These are phyloP conservation scores for Ypsolopha scabrella DNA, from an alignment of 2,888 invertebrate species.

Conservation along the genomic window DNA sequence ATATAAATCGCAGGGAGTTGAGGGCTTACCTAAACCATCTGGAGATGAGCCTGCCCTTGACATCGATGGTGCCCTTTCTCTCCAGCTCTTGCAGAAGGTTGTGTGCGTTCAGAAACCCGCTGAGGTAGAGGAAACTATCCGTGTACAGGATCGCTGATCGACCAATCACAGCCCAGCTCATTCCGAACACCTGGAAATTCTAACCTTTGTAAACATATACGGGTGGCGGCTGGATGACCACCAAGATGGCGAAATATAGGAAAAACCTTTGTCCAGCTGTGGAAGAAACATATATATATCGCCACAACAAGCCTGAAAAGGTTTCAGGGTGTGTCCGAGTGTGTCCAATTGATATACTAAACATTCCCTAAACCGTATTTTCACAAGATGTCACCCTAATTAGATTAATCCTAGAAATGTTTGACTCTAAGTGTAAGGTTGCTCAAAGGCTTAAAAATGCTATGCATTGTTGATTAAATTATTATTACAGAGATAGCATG, in stretches of 20 bases:
- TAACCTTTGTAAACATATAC: constrained; percentile 5
- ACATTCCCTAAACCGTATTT: too few relatives aligned
- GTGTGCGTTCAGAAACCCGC: constrained; percentile 69
- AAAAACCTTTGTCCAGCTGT: neutral
- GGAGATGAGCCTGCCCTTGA: constrained; percentile 57
- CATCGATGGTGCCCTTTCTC: constrained; percentile 54
- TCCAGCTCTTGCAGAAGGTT: constrained; percentile 65
- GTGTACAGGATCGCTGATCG: constrained; percentile 73
- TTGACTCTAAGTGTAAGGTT: too few relatives aligned
- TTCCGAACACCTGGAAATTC: constrained; percentile 47
- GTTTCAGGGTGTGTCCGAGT: neutral
- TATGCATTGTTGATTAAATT: too few relatives aligned
- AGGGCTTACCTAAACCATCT: constrained; percentile 66
- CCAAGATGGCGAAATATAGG: constrained; percentile 4
- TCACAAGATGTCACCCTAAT: too few relatives aligned
- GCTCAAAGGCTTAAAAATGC: too few relatives aligned
- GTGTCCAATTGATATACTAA: too few relatives aligned
- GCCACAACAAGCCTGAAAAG: neutral
- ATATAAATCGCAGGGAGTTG: too few relatives aligned
- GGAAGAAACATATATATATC: neutral
- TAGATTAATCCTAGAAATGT: too few relatives aligned
- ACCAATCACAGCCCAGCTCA: constrained; percentile 71
- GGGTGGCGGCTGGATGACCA: neutral
- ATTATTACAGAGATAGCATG: too few relatives aligned
- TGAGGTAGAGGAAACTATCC: constrained; percentile 71